A percentile compares a stretch with the other conserved stretches of the same genome.
Conservation (phyloP, 2,113 vertebrate species). For the Mustela lutreola region DNA sequence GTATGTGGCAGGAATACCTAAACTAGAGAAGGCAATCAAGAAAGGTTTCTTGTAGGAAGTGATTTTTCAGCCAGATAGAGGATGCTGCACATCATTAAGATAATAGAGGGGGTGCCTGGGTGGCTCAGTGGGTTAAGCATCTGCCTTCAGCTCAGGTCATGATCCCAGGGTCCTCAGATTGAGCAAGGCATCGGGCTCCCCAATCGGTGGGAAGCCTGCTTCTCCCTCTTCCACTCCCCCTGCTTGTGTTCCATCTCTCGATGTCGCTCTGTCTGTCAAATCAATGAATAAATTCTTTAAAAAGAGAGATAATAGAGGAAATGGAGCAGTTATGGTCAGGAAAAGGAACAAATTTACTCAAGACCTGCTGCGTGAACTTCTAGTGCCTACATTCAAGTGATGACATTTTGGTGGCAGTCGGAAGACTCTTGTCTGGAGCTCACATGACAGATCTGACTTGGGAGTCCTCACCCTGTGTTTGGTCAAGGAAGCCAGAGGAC, state of each 20-base stretch:
- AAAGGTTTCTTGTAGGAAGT: not conserved
- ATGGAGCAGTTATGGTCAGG: not conserved
- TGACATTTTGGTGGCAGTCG: not conserved
- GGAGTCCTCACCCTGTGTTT: not conserved
- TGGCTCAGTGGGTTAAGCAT: no score
- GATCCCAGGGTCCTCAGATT: no score
- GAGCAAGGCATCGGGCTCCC: no score
- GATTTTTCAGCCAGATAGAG: not conserved
- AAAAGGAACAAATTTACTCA: constrained; percentile 20
- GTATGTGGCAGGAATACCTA: not conserved
- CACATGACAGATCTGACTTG: not conserved
- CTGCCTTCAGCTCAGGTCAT: no score
- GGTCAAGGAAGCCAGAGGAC: not conserved
- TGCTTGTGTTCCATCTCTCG: no score
- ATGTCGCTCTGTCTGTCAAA: no score
- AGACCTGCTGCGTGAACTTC: not conserved
- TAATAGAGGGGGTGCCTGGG: not conserved
- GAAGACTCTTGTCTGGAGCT: not conserved
- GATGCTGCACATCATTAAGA: not conserved
- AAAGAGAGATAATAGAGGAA: not conserved
- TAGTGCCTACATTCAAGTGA: not conserved
- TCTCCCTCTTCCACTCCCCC: no score
- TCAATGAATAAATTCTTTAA: no score
- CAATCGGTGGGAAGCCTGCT: no score
- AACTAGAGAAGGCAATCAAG: not conserved